A percentile compares a stretch with the other conserved stretches of the same genome.
phyloP scores from a whole-genome alignment of 2,113 vertebrate species.

The Hyperopisus bebe region DNA sequence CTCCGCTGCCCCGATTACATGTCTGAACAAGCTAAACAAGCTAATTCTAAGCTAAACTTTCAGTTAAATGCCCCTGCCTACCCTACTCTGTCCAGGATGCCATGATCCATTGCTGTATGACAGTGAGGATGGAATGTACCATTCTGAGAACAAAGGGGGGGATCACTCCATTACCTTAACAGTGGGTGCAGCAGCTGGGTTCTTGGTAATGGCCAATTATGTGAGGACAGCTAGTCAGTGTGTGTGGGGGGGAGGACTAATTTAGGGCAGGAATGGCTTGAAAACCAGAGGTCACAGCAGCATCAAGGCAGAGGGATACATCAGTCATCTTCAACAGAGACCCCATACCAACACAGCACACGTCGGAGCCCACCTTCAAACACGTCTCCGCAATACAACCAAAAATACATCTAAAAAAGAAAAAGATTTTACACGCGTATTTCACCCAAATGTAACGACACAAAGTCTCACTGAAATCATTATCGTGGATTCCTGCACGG shows the following conservation, averaged over 20 bases:
- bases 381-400: neutral
- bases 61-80: neutral
- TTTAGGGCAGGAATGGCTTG: neutral
- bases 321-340: neutral
- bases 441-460: neutral
- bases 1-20: too few relatives aligned
- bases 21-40: too few relatives aligned
- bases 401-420: neutral
- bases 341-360: neutral
- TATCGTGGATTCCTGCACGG: neutral
- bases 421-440: neutral
- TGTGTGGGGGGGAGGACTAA: neutral
- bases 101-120: neutral
- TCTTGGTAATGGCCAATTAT: neutral
- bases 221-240: neutral
- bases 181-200: neutral
- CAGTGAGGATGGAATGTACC: neutral
- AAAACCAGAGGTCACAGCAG: neutral
- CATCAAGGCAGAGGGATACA: neutral
- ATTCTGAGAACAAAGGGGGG: neutral
- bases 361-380: neutral
- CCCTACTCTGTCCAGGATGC: neutral
- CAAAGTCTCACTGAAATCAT: neutral
- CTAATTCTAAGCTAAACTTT: neutral
- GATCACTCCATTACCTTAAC: neutral